Evolutionary conservation across 2,113 vertebrate species (phyloP).

Genomic region (Ptyas mucosa): DNA sequence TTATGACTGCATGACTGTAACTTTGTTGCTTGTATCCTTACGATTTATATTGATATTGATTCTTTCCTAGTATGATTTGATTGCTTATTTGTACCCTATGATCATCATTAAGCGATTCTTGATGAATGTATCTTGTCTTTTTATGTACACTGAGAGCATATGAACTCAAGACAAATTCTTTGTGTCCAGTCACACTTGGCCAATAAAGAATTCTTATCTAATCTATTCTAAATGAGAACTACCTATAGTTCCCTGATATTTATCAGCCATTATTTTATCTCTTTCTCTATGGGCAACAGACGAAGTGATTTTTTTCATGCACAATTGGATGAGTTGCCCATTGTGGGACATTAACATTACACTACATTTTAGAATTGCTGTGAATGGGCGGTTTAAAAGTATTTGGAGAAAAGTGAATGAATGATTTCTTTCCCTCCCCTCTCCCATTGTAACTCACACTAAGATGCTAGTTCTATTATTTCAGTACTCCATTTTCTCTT

Average conservation of each 20-base stretch:
- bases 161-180: too few species aligned
- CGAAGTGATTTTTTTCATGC: neutral
- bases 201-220: too few species aligned
- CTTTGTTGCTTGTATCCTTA: too few species aligned
- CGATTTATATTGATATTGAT: too few species aligned
- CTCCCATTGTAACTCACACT: accelerated
- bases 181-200: too few species aligned
- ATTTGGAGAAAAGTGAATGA: neutral
- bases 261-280: neutral
- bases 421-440: neutral
- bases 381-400: neutral
- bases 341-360: neutral
- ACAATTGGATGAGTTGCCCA: neutral
- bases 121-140: too few species aligned
- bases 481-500: neutral
- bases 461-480: neutral
- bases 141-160: too few species aligned
- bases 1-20: too few species aligned
- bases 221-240: neutral
- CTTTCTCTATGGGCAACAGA: neutral
- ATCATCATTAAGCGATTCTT: too few species aligned
- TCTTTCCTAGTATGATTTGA: too few species aligned
- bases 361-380: neutral
- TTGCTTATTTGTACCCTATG: too few species aligned
- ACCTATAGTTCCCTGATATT: neutral